phyloP scores from a whole-genome alignment of 1,140 invertebrate species.

The Callitettix versicolor region DNA sequence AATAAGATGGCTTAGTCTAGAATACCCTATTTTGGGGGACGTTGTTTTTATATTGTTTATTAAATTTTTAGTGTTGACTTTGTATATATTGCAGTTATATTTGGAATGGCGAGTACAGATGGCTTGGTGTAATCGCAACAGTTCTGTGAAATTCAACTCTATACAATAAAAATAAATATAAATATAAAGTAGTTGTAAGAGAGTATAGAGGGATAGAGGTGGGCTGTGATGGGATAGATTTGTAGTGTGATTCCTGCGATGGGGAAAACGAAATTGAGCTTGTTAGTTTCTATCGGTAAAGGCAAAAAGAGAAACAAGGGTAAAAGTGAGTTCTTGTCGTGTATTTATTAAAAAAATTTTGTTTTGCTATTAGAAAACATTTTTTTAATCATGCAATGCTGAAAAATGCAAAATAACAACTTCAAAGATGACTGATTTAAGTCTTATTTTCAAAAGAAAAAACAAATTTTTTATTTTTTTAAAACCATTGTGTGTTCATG shows the following conservation, averaged over 20 bases:
- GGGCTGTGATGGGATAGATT: slow-evolving; percentile 10
- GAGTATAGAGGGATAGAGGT: background rate
- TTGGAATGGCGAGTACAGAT: too few relatives aligned
- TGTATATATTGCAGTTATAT: slow-evolving; percentile 1
- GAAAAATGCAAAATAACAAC: too few relatives aligned
- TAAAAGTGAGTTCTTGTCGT: too few relatives aligned
- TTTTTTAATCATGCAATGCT: too few relatives aligned
- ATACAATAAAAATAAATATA: too few relatives aligned
- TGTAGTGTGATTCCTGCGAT: background rate
- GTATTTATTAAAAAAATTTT: too few relatives aligned
- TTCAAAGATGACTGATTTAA: slow-evolving; percentile 8
- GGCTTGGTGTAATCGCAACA: too few relatives aligned
- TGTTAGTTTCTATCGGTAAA: background rate
- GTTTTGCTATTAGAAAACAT: too few relatives aligned
- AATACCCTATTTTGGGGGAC: slow-evolving; percentile 2
- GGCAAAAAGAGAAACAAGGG: too few relatives aligned
- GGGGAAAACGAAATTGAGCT: background rate
- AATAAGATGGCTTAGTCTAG: slow-evolving; percentile 8
- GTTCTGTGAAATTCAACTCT: too few relatives aligned
- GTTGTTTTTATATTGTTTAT: slow-evolving; percentile 13
- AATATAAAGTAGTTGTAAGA: background rate
- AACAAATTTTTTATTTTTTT: background rate
- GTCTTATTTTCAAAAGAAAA: slow-evolving; percentile 5
- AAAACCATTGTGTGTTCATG: slow-evolving; percentile 9
- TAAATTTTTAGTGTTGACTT: slow-evolving; percentile 3